Evolutionary conservation across 2,113 vertebrate species (phyloP), one percentile per base, ranked within the genome.

Genomic region (Semnornis frantzii): DNA sequence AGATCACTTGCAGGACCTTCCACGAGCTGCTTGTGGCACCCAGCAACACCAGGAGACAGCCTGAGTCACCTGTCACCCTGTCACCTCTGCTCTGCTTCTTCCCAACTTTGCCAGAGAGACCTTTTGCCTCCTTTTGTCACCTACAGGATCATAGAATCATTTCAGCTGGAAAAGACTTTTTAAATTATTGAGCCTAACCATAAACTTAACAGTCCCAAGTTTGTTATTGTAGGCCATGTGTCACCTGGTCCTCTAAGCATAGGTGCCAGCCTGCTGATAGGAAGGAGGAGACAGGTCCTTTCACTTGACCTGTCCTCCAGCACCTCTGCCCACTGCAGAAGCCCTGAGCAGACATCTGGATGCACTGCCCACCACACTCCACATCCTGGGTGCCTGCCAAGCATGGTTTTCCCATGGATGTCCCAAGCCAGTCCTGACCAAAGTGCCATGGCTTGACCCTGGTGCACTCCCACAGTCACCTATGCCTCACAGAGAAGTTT

Each of bases 401-500:
- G 16, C 55, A 6, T 10, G 10, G 28, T 34, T 80, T 58, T 72
- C 44, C 63, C 1, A 3, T 3, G 4, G 18, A 8, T 5, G 69
- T 4, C 50, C 62, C 55, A 69, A 79, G 27, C 18, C 1, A 1
- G 14, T 25, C 31, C 42, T 42, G 69, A 54, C 62, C 2, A 3
- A 63, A 89, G 46, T 55, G n/a, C 16, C 27, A 4, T 23, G 50
- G 50, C 37, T 28, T 55, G 42, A 50, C 27, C 42, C 42, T 17
- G 15, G 25, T 6, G 6, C 16, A 8, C 12, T 85, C 24, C n/a
- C 1, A 0, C 3, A 2, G 30, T 30, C 19, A 19, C 46, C 58
- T 14, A 18, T 64, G 62, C 42, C 25, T 17, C 8, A 6, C 0
- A 2, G 23, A 1, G 0, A 0, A 0, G 11, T 71, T 71, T 5